These are phyloP conservation scores for Leucania comma DNA, from an alignment of 2,888 invertebrate genomes.

Conservation along the genomic window DNA sequence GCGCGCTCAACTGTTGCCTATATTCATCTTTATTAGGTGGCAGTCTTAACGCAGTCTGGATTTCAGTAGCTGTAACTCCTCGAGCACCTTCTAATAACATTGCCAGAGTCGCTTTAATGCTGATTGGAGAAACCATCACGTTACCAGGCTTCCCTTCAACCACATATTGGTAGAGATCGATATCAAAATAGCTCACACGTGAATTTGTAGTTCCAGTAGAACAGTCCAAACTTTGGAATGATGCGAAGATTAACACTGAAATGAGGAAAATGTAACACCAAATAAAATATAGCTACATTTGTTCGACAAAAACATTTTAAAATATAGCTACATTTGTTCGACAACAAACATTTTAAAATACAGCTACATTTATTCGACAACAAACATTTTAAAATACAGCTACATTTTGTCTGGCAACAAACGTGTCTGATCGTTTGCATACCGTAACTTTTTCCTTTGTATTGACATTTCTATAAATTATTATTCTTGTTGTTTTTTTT, in stretches of 20 bases:
- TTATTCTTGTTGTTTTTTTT: not conserved
- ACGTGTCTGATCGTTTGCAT: not conserved
- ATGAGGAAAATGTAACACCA: slow-evolving; percentile 63
- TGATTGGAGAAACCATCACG: slow-evolving; percentile 92
- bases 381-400: not conserved
- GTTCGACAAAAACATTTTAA: too few species aligned
- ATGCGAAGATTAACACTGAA: slow-evolving; percentile 65
- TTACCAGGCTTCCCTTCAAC: slow-evolving; percentile 86
- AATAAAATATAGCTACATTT: slow-evolving; percentile 5
- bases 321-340: not conserved
- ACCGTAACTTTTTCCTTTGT: not conserved
- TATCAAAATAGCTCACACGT: slow-evolving; percentile 90
- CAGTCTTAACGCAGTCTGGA: slow-evolving; percentile 90
- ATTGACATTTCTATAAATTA: not conserved
- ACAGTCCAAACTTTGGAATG: slow-evolving; percentile 72
- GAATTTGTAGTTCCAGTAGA: slow-evolving; percentile 63
- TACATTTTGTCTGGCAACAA: not conserved
- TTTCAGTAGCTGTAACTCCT: slow-evolving; percentile 90
- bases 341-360: too few species aligned
- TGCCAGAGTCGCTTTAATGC: slow-evolving; percentile 91
- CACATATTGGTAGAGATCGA: slow-evolving; percentile 87
- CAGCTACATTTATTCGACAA: not conserved
- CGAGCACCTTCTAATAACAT: slow-evolving; percentile 92
- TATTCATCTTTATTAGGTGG: slow-evolving; percentile 79
- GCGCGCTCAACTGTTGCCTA: slow-evolving; percentile 79